Base-by-base conservation (phyloP, 2,888 invertebrate genomes). In the Drosophila formosana region DNA sequence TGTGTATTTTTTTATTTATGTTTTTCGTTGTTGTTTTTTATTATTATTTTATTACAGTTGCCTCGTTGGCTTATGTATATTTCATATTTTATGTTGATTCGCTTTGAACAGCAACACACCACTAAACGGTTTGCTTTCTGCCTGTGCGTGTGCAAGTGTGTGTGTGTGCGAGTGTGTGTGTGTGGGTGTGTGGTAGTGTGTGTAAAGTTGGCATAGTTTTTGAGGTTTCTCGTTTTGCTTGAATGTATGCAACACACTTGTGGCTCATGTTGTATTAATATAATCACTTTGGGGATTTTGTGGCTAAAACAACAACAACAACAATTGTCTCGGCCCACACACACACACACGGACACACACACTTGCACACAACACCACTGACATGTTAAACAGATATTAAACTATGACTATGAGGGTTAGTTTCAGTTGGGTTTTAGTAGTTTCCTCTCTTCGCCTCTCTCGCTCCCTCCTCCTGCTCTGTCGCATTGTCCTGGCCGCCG, bases 201-300 rank as follows among this genome's bases (percentile, higher is more conserved):
- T 64, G 66, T 58, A 78, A 65, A 71, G 51, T 78, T 78, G 65
- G 47, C 66, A 70, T 66, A 72, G 72, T 73, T 76, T 76, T 69
- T 66, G 77, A 72, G 75, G 75, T 73, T 73, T 63, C 39, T 45
- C 34, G 75, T 68, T 75, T 66, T 68, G 76, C 69, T 72, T 70
- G 55, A 68, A 72, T 72, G 67, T 79, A 66, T 78, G 87, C 76
- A 84, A 64, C 84, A 87, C 88, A 84, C 84, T 86, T 86, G 81
- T 85, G 83, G 83, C 85, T 86, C 82, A 81, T 85, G 83, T 87
- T 85, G 82, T 85, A 88, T 88, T 89, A 80, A 88, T 88, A 86
- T 88, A 89, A 88, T 89, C 86, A 89, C 86, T 86, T 88, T 88
- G 75, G 88, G 89, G 83, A 85, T 80, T 80, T 89, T 78, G 82